Evolutionary conservation across 2,888 invertebrate species (phyloP), one percentile per base, ranked within the genome.

Genomic region (Mycalesis mineus): DNA sequence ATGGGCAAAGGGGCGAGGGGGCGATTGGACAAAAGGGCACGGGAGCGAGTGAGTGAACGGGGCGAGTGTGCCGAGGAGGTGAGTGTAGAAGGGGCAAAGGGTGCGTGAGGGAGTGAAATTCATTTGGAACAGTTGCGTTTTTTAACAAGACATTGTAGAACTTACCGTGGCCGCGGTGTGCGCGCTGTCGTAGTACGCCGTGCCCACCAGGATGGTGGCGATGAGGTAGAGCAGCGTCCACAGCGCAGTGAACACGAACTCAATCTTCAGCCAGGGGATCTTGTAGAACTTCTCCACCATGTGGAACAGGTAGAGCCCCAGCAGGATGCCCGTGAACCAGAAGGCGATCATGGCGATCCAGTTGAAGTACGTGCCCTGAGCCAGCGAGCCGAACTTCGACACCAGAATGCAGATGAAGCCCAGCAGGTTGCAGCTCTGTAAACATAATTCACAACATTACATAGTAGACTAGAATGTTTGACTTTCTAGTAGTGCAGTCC

Each of bases 191-290:
- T 80, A 47, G 15, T 47, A 47, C 33, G 47, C 33, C 5, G 93
- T 91, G 17, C 93, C 92, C 1, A 93, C 93, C 57, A 96, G 83
- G 29, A 93, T 91, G 0, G 95, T 91, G 0, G 95, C 96, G 57
- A 96, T 90, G 62, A 97, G 84, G 77, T 95, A 96, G 64, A 95
- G 92, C 44, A 94, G 75, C 1, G 93, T 90, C 95, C 95, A 95
- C 7, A 95, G 62, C 7, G 91, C 91, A 74, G 95, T 95, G 85
- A 93, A 96, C 1, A 91, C 84, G 63, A 96, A 91, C 88, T 97
- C 97, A 64, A 95, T 92, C 82, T 93, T 94, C 59, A 97, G 84
- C 97, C 97, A 97, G 1, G 97, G 97, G 69, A 97, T 94, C 82
- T 92, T 94, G 78, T 93, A 94, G 75, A 95, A 93, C 80, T 94